Evolutionary conservation across 1,140 invertebrate species (phyloP).

Genomic region (Elysia chlorotica): DNA sequence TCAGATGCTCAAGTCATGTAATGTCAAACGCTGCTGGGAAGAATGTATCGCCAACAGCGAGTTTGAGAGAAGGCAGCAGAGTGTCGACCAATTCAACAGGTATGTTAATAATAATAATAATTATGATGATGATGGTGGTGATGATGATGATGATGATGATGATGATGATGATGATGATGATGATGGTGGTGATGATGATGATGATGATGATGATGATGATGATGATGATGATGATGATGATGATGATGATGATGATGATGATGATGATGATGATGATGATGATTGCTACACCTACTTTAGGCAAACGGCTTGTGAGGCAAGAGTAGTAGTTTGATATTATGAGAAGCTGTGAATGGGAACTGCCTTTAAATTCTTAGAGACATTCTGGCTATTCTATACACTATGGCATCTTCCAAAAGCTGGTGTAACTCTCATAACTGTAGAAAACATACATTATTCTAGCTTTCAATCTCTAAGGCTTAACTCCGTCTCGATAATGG

Average conservation of each 20-base stretch:
- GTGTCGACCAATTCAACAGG: conserved; percentile 41
- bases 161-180: background rate
- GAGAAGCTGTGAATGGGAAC: too few relatives aligned
- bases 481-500: too few relatives aligned
- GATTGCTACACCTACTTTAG: too few relatives aligned
- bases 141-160: conserved; percentile 4
- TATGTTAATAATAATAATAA: conserved; percentile 7
- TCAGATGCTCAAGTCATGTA: conserved; percentile 77
- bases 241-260: conserved; percentile 4
- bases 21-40: conserved; percentile 79
- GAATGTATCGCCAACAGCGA: conserved; percentile 77
- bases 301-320: too few relatives aligned
- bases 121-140: background rate
- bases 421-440: too few relatives aligned
- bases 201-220: background rate
- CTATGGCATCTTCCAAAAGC: too few relatives aligned
- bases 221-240: conserved; percentile 5
- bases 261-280: background rate
- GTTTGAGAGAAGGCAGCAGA: conserved; percentile 62
- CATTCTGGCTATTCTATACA: too few relatives aligned
- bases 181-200: background rate
- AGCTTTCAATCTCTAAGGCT: too few relatives aligned
- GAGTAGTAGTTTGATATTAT: too few relatives aligned
- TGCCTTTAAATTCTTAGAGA: too few relatives aligned
- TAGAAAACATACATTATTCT: too few relatives aligned